A percentile compares a stretch with the other conserved stretches of the same genome.
Evolutionary conservation across 2,888 invertebrate species (phyloP).

Genomic region (Octodonta nipae): DNA sequence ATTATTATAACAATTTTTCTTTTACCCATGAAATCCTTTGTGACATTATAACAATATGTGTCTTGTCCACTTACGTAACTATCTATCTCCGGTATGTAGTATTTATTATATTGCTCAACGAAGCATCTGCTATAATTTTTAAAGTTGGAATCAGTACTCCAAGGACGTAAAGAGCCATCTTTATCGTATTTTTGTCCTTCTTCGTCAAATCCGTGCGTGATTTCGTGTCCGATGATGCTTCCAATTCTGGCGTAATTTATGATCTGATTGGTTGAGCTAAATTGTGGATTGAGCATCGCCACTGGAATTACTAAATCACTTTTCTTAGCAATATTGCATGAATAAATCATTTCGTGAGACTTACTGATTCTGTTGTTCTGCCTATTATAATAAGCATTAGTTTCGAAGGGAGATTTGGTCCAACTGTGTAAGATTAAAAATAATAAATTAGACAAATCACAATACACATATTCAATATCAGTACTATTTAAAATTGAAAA

Average conservation of each 20-base stretch:
- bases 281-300: conserved; percentile 28
- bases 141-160: conserved; percentile 30
- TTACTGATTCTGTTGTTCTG: conserved; percentile 39
- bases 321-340: too few species aligned
- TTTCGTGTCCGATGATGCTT: conserved; percentile 44
- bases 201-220: conserved; percentile 39
- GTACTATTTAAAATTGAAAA: too few species aligned
- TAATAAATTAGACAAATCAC: too few species aligned
- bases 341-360: too few species aligned
- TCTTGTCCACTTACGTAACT: conserved; percentile 21
- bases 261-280: conserved; percentile 21
- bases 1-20: too few species aligned
- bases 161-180: conserved; percentile 36
- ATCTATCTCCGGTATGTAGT: conserved; percentile 30
- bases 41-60: too few species aligned
- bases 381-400: conserved; percentile 52
- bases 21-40: too few species aligned
- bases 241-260: conserved; percentile 45
- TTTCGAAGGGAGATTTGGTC: conserved; percentile 39
- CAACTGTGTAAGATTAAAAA: too few species aligned
- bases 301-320: conserved; percentile 31
- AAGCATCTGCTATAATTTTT: conserved; percentile 31
- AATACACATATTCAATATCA: too few species aligned
- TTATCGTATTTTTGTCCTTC: conserved; percentile 39
- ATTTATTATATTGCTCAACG: conserved; percentile 34